Evolutionary conservation across 2,113 vertebrate genomes (phyloP).

Genomic region (Dasyprocta punctata): DNA sequence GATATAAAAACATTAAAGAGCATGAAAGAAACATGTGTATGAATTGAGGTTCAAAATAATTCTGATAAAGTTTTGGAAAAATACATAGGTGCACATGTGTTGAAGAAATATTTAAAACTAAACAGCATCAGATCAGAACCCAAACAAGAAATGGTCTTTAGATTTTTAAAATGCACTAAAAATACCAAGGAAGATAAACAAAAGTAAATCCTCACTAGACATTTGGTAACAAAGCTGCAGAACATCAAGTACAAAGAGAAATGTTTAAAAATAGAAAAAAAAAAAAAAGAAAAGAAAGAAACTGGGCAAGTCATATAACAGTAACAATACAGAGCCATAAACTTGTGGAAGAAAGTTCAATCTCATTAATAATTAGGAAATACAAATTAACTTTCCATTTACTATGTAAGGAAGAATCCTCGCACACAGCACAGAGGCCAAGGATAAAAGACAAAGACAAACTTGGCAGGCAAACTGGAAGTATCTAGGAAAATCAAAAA

Average conservation of each 20-base stretch:
- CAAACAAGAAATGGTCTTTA: not conserved
- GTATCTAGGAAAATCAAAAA: not conserved
- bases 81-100: not conserved
- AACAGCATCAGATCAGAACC: not conserved
- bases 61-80: not conserved
- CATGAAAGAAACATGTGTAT: not conserved
- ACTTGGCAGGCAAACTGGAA: not conserved
- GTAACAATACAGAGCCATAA: not conserved
- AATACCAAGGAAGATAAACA: slow-evolving; percentile 33
- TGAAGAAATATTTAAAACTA: slow-evolving; percentile 27
- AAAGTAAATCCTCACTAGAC: not conserved
- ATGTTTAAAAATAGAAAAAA: not conserved
- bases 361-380: not conserved
- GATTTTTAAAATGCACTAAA: slow-evolving; percentile 26
- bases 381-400: not conserved
- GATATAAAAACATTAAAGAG: not conserved
- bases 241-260: not conserved
- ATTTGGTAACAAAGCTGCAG: not conserved
- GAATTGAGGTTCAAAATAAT: not conserved
- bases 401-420: not conserved
- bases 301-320: not conserved
- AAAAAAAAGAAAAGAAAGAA: too few relatives aligned
- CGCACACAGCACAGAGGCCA: too few relatives aligned
- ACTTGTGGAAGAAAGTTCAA: not conserved
- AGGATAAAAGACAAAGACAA: not conserved